Evolutionary conservation across 2,888 invertebrate species (phyloP).

Genomic region (Ellobium chinense): DNA sequence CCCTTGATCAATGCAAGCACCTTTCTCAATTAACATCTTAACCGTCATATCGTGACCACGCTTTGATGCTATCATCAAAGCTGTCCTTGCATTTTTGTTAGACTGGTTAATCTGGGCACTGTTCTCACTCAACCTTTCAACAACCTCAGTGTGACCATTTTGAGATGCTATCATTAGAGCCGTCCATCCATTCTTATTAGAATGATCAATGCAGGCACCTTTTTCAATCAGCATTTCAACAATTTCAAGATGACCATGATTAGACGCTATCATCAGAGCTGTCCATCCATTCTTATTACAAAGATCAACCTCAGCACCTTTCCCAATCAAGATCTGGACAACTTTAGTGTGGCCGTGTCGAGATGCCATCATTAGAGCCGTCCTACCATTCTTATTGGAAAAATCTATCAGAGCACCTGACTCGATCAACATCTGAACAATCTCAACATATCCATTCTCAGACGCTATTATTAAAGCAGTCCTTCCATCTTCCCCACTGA

Average conservation of each 20-base stretch:
- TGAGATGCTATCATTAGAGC: neutral
- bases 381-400: neutral
- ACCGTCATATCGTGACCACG: neutral
- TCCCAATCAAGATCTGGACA: neutral
- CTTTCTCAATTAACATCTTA: neutral
- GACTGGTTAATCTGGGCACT: neutral
- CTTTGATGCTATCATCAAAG: neutral
- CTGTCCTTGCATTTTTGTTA: neutral
- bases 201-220: neutral
- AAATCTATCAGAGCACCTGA: neutral
- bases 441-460: neutral
- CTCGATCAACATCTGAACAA: neutral
- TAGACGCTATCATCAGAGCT: neutral
- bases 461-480: conserved; percentile 21
- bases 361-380: neutral
- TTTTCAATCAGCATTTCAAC: neutral
- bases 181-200: neutral
- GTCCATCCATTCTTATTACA: neutral
- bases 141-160: neutral
- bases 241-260: neutral
- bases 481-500: conserved; percentile 17
- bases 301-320: neutral
- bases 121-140: neutral
- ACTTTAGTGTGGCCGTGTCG: neutral
- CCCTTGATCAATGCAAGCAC: neutral